These are phyloP conservation scores for Bombus superbus DNA, from an alignment of 1,140 invertebrate genomes.

Conservation along the genomic window DNA sequence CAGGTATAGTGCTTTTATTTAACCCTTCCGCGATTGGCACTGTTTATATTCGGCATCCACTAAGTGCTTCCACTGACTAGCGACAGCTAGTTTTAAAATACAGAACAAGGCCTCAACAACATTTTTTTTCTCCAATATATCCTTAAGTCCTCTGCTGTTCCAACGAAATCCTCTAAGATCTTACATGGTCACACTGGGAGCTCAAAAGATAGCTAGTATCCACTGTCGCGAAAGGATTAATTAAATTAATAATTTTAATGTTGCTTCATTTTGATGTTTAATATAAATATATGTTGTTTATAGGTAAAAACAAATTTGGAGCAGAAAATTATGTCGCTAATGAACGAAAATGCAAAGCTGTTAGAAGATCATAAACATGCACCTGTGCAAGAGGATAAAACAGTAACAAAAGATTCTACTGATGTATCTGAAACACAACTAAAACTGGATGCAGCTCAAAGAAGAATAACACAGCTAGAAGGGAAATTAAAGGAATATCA, in stretches of 20 bases:
- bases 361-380: conserved; percentile 54
- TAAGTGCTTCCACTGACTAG: too few relatives aligned
- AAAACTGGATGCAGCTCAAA: conserved; percentile 67
- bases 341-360: conserved; percentile 72
- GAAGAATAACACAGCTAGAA: conserved; percentile 72
- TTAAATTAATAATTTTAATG: conserved; percentile 1
- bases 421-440: conserved; percentile 64
- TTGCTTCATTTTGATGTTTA: not conserved
- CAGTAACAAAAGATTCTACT: conserved; percentile 10
- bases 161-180: too few relatives aligned
- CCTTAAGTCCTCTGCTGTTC: too few relatives aligned
- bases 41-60: too few relatives aligned
- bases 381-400: conserved; percentile 41
- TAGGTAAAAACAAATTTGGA: conserved; percentile 75
- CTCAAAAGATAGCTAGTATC: too few relatives aligned
- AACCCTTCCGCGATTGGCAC: too few relatives aligned
- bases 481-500: conserved; percentile 70
- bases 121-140: too few relatives aligned
- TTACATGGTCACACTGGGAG: too few relatives aligned
- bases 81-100: too few relatives aligned
- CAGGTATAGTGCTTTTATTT: conserved; percentile 55
- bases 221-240: not conserved
- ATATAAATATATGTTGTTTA: not conserved
- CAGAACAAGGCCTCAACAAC: too few relatives aligned
- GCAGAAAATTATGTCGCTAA: conserved; percentile 68